These are phyloP conservation scores for Trochalopteron elliotii DNA, from an alignment of 2,113 vertebrate species.

Conservation along the genomic window DNA sequence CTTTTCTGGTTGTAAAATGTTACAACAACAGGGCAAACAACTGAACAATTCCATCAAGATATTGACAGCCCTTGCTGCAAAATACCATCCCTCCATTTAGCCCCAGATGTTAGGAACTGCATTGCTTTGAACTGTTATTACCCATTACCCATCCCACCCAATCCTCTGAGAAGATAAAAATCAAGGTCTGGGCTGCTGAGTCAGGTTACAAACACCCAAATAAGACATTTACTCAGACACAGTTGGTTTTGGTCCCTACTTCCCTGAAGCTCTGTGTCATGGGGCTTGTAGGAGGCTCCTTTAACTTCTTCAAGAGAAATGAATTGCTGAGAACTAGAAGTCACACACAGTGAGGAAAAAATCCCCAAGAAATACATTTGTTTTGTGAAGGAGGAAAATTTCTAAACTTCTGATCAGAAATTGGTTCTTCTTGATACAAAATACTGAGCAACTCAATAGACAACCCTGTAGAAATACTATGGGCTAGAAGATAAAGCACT, in stretches of 20 bases:
- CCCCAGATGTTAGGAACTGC: neutral
- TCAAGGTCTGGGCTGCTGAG: slow-evolving; percentile 8
- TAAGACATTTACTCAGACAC: neutral
- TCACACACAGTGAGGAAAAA: fast-evolving
- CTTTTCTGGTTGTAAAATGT: neutral
- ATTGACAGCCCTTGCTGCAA: neutral
- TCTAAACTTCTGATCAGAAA: neutral
- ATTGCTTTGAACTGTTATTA: slow-evolving; percentile 13
- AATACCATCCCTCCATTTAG: neutral
- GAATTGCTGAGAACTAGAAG: neutral
- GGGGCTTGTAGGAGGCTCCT: neutral
- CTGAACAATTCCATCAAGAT: neutral
- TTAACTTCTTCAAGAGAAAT: neutral
- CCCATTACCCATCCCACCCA: neutral
- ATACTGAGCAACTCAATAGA: neutral
- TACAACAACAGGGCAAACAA: neutral
- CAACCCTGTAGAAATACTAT: neutral
- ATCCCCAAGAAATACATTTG: neutral
- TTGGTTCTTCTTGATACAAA: neutral
- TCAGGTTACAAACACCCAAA: slow-evolving; percentile 36
- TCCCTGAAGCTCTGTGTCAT: neutral
- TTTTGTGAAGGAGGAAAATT: neutral
- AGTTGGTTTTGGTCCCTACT: neutral
- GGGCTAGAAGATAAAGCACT: neutral
- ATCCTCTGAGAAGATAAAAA: slow-evolving; percentile 27